A percentile compares a stretch with the other conserved stretches of the same genome.
phyloP scores from a whole-genome alignment of 2,888 invertebrate genomes.

The Pardosa pseudoannulata region DNA sequence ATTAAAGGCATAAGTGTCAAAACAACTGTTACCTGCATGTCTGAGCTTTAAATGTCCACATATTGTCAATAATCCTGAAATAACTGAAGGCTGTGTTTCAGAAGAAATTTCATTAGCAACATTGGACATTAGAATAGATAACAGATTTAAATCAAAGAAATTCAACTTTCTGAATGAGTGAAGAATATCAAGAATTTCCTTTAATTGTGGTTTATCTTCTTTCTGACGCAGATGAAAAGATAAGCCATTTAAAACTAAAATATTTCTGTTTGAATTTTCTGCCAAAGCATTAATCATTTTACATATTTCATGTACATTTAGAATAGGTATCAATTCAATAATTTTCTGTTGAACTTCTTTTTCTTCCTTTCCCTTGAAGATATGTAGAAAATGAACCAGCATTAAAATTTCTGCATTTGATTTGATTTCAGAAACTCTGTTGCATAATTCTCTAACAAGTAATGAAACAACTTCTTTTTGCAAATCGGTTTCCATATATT shows the following conservation, averaged over 20 bases:
- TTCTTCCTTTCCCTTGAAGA: constrained; percentile 18
- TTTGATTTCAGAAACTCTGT: background rate
- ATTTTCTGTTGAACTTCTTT: constrained; percentile 25
- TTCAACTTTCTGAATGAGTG: constrained; percentile 48
- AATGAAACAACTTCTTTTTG: constrained; percentile 30
- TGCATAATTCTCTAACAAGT: background rate
- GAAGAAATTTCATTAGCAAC: constrained; percentile 3
- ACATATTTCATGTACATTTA: constrained; percentile 33
- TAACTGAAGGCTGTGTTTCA: constrained; percentile 10
- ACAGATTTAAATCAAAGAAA: constrained; percentile 21
- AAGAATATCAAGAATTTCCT: constrained; percentile 35
- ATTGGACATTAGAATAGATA: background rate
- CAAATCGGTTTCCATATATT: constrained; percentile 31
- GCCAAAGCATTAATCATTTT: constrained; percentile 32
- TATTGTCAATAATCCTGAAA: constrained; percentile 31
- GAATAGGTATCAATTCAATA: background rate
- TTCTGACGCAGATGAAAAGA: constrained; percentile 35
- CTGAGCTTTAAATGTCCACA: constrained; percentile 44
- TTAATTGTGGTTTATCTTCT: constrained; percentile 12
- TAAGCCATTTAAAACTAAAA: constrained; percentile 23
- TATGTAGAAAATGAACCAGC: constrained; percentile 21
- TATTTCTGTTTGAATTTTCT: constrained; percentile 41
- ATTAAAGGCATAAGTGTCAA: no score
- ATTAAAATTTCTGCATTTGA: constrained; percentile 38
- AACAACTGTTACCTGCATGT: constrained; percentile 34